Percentiles rank a stretch among this genome's conserved stretches.
Conservation (phyloP, 2,113 vertebrate genomes). For the Megaleporinus macrocephalus region DNA sequence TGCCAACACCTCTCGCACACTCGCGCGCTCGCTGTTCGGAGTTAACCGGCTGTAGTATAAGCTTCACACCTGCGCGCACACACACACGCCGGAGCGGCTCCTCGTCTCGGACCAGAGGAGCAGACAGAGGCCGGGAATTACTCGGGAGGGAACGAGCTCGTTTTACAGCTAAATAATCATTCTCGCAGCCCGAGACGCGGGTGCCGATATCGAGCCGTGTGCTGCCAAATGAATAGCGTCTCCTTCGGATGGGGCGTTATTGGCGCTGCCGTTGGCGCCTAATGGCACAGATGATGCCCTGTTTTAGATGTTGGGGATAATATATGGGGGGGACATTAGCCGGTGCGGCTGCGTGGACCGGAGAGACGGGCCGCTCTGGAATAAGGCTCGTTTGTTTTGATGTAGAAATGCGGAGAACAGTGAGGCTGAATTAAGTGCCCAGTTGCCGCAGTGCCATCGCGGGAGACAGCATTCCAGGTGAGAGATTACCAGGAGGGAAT, state of each 20-base stretch:
- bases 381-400: conserved; percentile 32
- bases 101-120: neutral
- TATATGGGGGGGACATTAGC: conserved; percentile 14
- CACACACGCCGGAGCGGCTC: conserved; percentile 34
- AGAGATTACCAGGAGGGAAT: conserved; percentile 43
- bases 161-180: conserved; percentile 3
- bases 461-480: conserved; percentile 52
- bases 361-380: neutral
- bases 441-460: conserved; percentile 33
- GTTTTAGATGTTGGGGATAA: conserved; percentile 24
- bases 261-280: conserved; percentile 2
- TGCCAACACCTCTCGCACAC: conserved; percentile 58
- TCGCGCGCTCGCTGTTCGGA: conserved; percentile 43
- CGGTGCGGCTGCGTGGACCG: neutral
- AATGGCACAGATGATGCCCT: conserved; percentile 35
- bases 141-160: neutral
- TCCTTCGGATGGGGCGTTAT: conserved; percentile 3
- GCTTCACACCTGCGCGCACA: conserved; percentile 49
- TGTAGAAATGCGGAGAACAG: neutral
- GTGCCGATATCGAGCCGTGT: neutral
- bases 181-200: neutral
- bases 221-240: conserved; percentile 9
- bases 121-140: neutral
- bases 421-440: neutral
- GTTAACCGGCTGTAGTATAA: conserved; percentile 50